phyloP scores from a whole-genome alignment of 2,113 vertebrate species.

The Capreolus pygargus region DNA sequence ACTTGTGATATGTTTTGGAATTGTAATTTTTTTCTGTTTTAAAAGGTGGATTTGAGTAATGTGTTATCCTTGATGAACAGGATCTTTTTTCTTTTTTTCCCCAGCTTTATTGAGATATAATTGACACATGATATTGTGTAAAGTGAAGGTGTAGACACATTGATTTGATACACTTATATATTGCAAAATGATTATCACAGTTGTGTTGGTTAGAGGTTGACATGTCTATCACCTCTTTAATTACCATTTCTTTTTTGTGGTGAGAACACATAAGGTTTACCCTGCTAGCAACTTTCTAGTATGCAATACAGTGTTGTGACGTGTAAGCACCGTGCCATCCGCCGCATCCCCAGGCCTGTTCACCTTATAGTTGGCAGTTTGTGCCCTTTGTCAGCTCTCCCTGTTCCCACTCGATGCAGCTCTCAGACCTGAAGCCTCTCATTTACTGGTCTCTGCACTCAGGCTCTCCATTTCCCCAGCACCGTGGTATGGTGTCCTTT shows the following conservation, averaged over 20 bases:
- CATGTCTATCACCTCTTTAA: not conserved
- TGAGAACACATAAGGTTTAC: not conserved
- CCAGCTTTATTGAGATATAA: not conserved
- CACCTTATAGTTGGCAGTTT: not conserved
- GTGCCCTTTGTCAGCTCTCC: not conserved
- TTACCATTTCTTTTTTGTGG: not conserved
- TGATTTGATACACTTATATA: not conserved
- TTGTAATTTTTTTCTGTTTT: constrained; percentile 4
- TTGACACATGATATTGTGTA: not conserved
- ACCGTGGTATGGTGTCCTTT: not conserved
- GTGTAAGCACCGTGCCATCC: not conserved
- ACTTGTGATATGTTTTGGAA: not conserved
- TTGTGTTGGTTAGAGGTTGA: not conserved
- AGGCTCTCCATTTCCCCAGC: not conserved
- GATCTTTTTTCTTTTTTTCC: not conserved
- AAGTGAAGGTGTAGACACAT: not conserved
- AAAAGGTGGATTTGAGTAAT: not conserved
- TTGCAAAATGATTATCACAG: not conserved
- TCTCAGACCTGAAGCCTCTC: not conserved
- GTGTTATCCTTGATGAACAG: not conserved
- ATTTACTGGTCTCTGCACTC: not conserved
- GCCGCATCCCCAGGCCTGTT: not conserved
- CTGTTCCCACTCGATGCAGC: fast-evolving
- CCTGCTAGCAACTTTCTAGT: not conserved
- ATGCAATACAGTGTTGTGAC: not conserved